Base-by-base conservation (phyloP, 2,113 vertebrate genomes). In the Stercorarius parasiticus region DNA sequence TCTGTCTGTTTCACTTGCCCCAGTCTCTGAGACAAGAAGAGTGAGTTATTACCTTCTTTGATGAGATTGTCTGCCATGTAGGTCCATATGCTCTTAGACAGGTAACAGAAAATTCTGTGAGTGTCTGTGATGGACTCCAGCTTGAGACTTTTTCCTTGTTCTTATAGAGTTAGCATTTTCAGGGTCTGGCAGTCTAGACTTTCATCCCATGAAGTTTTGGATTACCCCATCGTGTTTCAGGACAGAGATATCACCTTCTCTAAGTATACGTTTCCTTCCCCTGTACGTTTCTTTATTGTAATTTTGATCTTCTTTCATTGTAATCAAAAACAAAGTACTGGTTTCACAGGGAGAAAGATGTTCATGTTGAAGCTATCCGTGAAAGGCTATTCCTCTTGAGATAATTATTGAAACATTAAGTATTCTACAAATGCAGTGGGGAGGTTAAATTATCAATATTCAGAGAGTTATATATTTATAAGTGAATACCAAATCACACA, bases 181-280 rank as follows among this genome's bases (percentile, higher is more conserved):
- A 64, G 29, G 7, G 14, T 17, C 36, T 73, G 29, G 9, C 21
- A 19, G 11, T 32, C 18, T 58, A 38, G 22, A 10, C 14, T 64
- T 69, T 69, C 34, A 59, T 65, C 26, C 15, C 12, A 6, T 53
- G 38, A 42, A 18, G 9, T 53, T 34, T 18, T 58, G 12, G 14
- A 53, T 59, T 83, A 38, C 20, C 5, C 10, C 43, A 65, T 11
- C 4, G 7, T 30, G 40, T 36, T 65, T 70, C 0, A 0, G 30
- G 26, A 64, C 19, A 19, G 19, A 67, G 29, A 27, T 70, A 32
- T 9, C 19, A 83, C 32, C 42, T 65, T 66, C 9, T 15, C 27
- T 30, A 49, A 65, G 36, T 25, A 65, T 20, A 59, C 3, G 2
- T 6, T 64, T 69, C 17, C 15, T 64, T 47, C 43, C 17, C 27